Evolutionary conservation across 2,113 vertebrate species (phyloP).

Genomic region (Zosterops borbonicus): DNA sequence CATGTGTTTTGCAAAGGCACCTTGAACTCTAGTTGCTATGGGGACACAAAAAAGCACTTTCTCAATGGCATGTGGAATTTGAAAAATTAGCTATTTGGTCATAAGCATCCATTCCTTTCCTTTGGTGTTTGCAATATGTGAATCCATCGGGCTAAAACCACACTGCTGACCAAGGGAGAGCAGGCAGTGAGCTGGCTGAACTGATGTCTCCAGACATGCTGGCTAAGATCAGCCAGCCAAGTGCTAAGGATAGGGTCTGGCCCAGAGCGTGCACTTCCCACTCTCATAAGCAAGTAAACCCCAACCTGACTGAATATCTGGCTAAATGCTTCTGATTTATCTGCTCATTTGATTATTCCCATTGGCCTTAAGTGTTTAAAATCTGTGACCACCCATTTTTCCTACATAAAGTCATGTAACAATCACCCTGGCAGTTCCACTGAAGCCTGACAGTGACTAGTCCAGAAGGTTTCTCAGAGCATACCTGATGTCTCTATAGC

Average conservation of each 20-base stretch:
- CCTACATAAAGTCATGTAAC: background rate
- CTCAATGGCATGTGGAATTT: background rate
- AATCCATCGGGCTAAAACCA: background rate
- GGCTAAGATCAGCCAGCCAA: background rate
- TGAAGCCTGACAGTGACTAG: background rate
- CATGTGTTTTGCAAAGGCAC: background rate
- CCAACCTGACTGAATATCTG: background rate
- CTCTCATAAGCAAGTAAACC: background rate
- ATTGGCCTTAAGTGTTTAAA: background rate
- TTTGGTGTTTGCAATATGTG: background rate
- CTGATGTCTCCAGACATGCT: background rate
- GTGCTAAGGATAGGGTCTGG: background rate
- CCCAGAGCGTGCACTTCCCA: background rate
- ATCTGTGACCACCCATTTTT: background rate
- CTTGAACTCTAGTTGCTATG: background rate
- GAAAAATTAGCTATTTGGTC: background rate
- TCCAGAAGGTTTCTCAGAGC: background rate
- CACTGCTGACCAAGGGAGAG: background rate
- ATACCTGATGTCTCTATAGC: background rate
- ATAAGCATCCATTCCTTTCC: background rate
- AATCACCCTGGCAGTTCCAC: background rate
- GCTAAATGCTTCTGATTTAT: background rate
- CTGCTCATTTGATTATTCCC: background rate
- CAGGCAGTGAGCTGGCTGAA: background rate
- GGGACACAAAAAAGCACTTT: background rate